phyloP scores from a whole-genome alignment of 2,888 invertebrate genomes.

The Drosophila acutilabella region DNA sequence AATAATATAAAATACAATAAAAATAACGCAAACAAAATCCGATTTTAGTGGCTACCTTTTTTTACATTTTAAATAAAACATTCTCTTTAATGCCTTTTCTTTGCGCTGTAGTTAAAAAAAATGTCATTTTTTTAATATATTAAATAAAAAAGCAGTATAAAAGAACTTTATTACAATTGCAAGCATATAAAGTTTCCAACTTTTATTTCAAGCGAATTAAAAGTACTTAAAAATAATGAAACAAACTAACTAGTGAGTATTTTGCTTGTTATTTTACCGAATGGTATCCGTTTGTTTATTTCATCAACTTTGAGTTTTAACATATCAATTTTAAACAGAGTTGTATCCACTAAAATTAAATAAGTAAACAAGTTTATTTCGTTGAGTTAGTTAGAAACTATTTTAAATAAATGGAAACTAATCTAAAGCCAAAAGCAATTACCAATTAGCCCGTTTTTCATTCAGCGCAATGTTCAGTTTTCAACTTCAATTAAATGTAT shows the following conservation, averaged over 20 bases:
- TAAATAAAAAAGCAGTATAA: background rate
- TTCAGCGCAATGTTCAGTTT: conserved; percentile 28
- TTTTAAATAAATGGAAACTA: background rate
- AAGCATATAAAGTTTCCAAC: background rate
- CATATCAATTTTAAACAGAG: background rate
- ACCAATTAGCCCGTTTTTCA: conserved; percentile 14
- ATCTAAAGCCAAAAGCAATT: conserved; percentile 1
- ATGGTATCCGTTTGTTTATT: too few relatives aligned
- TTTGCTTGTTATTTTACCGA: too few relatives aligned
- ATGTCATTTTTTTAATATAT: background rate
- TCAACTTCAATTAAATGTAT: conserved; percentile 37
- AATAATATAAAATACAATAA: conserved; percentile 18
- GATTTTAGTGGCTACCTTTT: conserved; percentile 14
- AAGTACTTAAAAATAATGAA: background rate
- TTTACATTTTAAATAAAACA: conserved; percentile 28
- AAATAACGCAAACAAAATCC: conserved; percentile 21
- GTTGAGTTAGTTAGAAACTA: background rate
- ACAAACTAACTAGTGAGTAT: too few relatives aligned
- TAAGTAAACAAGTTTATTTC: background rate
- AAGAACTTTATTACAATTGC: background rate
- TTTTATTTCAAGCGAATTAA: background rate
- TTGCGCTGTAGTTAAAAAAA: background rate
- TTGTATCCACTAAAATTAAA: background rate
- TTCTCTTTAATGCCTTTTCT: conserved; percentile 26
- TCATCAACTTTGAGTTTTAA: background rate